A percentile compares a stretch with the other conserved stretches of the same genome.
Evolutionary conservation across 2,888 invertebrate species (phyloP).

Genomic region (Microctonus hyperodae): DNA sequence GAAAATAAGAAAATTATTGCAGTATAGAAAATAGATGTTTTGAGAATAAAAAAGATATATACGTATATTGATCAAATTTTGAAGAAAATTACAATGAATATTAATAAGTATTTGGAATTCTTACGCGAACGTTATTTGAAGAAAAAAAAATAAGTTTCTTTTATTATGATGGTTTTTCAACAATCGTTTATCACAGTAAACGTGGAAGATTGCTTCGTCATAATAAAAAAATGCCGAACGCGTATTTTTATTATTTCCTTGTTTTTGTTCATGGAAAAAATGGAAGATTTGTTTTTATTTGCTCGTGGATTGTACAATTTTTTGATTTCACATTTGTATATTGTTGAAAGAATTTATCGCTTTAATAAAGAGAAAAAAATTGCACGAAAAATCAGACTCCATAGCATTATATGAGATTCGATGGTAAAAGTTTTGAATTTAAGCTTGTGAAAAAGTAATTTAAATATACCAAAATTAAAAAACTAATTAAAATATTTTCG

Average conservation of each 20-base stretch:
- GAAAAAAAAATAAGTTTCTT: constrained; percentile 11
- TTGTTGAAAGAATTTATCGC: not conserved
- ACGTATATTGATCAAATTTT: constrained; percentile 29
- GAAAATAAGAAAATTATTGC: not conserved
- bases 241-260: not conserved
- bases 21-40: constrained; percentile 12
- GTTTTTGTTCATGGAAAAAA: not conserved
- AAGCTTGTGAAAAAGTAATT: not conserved
- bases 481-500: not conserved
- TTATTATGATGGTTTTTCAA: constrained; percentile 28
- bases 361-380: not conserved
- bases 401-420: not conserved
- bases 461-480: no score
- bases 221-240: not conserved
- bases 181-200: constrained; percentile 43
- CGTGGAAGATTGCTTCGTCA: constrained; percentile 13
- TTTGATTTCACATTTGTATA: not conserved
- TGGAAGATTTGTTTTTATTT: not conserved
- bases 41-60: constrained; percentile 29
- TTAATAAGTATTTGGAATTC: constrained; percentile 28
- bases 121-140: not conserved
- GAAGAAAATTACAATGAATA: constrained; percentile 27
- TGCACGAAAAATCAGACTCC: constrained; percentile 12
- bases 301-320: not conserved
- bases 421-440: constrained; percentile 1